Evolutionary conservation across 2,888 invertebrate genomes (phyloP), one percentile per base, ranked within the genome.

Genomic region (Ischnus inquisitorius): DNA sequence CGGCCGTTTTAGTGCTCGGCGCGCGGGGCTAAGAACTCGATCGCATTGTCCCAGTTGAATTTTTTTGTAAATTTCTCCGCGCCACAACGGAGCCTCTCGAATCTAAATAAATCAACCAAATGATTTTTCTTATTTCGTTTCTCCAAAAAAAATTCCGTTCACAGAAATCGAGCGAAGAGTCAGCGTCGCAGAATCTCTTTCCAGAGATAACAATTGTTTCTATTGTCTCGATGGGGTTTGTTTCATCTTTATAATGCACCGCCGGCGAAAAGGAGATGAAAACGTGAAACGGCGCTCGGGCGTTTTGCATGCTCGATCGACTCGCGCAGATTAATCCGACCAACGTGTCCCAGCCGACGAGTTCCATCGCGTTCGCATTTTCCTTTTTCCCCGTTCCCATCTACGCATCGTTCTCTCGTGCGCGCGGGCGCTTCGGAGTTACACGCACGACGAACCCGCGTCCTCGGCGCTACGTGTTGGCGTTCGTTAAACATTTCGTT

Each of bases 261-360:
- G 64, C 0, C 39, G 8, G 54, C 3, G 1, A 54, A n/a, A 14
- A 39, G 14, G 14, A 5, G 39, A 16, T 10, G 5, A 62, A 14
- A 25, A 2, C 60, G 22, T 8, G 25, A n/a, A 60, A 14, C 25
- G 41, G 6, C 39, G n/a, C 19, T 10, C 54, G 2, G 19, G 64
- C 8, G 54, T 22, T 64, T 64, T 64, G 16, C 64, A 64, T 16
- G 16, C 16, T 34, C 34, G n/a, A 64, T 64, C 64, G 64, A 39
- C 64, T 34, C 10, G 34, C n/a, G 34, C 34, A 34, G 39, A 54
- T 54, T 54, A 54, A 54, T 54, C 54, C 12, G 22, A 19, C 19
- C 19, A 54, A 54, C 54, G 54, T 34, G 34, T 54, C 54, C 54
- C 19, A 54, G 54, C 19, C 22, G 19, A 22, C 64, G 16, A 34